phyloP scores from a whole-genome alignment of 2,888 invertebrate species.

The Anoplius nigerrimus region DNA sequence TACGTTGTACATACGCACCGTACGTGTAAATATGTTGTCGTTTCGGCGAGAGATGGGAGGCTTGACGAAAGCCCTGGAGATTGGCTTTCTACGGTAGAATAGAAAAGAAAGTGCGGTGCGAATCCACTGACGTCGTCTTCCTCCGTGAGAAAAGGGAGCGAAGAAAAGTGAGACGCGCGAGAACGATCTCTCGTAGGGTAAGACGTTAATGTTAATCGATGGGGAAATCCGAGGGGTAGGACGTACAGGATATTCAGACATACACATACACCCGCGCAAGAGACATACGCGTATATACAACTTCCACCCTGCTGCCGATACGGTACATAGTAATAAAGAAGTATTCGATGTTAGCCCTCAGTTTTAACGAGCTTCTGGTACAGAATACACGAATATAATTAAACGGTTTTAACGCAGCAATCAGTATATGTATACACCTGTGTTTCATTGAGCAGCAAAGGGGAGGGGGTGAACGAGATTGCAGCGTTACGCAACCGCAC shows the following conservation, averaged over 20 bases:
- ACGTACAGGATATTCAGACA: conserved; percentile 5
- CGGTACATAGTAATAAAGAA: background rate
- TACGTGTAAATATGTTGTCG: conserved; percentile 7
- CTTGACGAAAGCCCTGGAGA: background rate
- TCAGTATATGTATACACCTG: conserved; percentile 34
- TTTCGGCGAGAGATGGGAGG: conserved; percentile 16
- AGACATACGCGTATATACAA: no score
- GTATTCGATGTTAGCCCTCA: conserved; percentile 35
- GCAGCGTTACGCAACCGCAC: background rate
- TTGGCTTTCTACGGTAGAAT: no score
- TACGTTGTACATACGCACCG: conserved; percentile 4
- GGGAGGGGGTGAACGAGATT: background rate
- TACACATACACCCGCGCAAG: background rate
- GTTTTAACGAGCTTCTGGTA: conserved; percentile 42
- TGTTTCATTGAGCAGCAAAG: conserved; percentile 11
- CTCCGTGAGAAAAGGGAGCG: background rate
- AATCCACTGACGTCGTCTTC: no score
- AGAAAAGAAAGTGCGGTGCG: no score
- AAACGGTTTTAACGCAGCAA: conserved; percentile 17
- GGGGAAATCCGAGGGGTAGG: conserved; percentile 2
- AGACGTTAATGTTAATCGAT: no score
- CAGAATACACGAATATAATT: conserved; percentile 10
- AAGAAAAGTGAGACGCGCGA: background rate
- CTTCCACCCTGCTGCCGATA: background rate
- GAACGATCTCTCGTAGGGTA: background rate